phyloP scores from a whole-genome alignment of 30 jellyfish, hydroid and myxozoan genomes.

The Aurelia aurita complex sp. Pacific region DNA sequence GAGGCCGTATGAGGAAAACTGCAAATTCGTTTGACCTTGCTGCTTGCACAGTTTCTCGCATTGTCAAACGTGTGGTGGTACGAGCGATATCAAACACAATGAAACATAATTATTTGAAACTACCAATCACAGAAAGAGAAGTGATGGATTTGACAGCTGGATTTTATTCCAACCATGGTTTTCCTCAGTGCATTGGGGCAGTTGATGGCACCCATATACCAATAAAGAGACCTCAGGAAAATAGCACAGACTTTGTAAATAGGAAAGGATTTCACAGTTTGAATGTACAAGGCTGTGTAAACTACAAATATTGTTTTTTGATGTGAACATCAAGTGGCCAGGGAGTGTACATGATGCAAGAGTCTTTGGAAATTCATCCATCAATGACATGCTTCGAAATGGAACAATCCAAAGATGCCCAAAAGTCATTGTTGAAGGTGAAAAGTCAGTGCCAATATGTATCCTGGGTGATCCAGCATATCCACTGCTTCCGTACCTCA shows the following conservation, averaged over 20 bases:
- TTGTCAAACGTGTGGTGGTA: neutral
- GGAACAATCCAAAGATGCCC: slow-evolving; percentile 30
- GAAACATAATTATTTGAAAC: neutral
- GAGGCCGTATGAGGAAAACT: slow-evolving; percentile 51
- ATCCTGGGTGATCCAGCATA: slow-evolving; percentile 51
- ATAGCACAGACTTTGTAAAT: slow-evolving; percentile 27
- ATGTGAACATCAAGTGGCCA: slow-evolving; percentile 37
- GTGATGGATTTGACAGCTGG: slow-evolving; percentile 8
- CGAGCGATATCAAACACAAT: slow-evolving; percentile 20
- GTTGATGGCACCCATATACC: slow-evolving; percentile 9
- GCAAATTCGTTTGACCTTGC: slow-evolving; percentile 52
- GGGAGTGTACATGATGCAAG: slow-evolving; percentile 64
- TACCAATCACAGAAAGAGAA: slow-evolving; percentile 24
- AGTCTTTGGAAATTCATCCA: too few species aligned
- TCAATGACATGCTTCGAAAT: too few species aligned
- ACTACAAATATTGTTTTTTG: slow-evolving; percentile 20
- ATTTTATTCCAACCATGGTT: slow-evolving; percentile 21
- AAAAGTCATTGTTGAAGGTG: slow-evolving; percentile 36
- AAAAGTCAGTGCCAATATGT: slow-evolving; percentile 28
- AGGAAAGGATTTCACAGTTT: slow-evolving; percentile 35
- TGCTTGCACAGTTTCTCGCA: slow-evolving; percentile 17
- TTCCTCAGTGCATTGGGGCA: too few species aligned
- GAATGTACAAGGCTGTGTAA: slow-evolving; percentile 56
- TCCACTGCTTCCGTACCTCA: slow-evolving; percentile 38
- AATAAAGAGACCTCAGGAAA: slow-evolving; percentile 27